Base-by-base conservation (phyloP, 2,888 invertebrate genomes). In the Diarsia rubi region DNA sequence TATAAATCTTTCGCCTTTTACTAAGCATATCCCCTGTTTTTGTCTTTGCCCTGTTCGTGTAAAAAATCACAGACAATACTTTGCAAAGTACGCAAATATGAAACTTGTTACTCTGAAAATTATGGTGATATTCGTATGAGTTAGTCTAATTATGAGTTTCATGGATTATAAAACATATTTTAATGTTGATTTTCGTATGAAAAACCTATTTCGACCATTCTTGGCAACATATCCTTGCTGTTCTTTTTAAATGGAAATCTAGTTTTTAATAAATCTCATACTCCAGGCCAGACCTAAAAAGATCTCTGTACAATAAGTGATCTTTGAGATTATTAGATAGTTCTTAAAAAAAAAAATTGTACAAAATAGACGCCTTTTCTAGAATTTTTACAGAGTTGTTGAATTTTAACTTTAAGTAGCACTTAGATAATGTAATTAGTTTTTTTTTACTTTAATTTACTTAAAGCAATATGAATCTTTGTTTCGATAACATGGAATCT, bases 1-100 rank as follows among this genome's bases (percentile, higher is more conserved):
- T 92, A 97, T 97, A 97, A 97, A 97, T 97, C 97, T 97, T 97
- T 97, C 97, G 97, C 97, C 97, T 97, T 97, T 97, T 97, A 97
- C 97, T 97, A 97, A 97, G n/a, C n/a, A n/a, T n/a, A n/a, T n/a
- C n/a, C n/a, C 45, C 45, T 45, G 0, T 4, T 45, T 45, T 45
- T 16, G 3, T 0, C 45, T 45, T 45, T 16, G 16, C 45, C 45
- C 3, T 45, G 5, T 45, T 16, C 16, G 45, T 16, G 45, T 45
- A 45, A 16, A 45, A n/a, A 45, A 45, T 45, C 45, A 45, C 45
- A 44, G 12, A 44, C 44, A 44, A 44, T 44, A 44, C 44, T 44
- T 44, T 44, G 44, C 12, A 1, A 44, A 44, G 44, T 44, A 44
- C 12, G 44, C 14, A 14, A 44, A 44, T 44, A 44, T 44, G 44